Percentiles rank a stretch among this genome's conserved stretches.
These are phyloP conservation scores for Neotragus moschatus DNA, from an alignment of 2,113 vertebrate species.

Conservation along the genomic window DNA sequence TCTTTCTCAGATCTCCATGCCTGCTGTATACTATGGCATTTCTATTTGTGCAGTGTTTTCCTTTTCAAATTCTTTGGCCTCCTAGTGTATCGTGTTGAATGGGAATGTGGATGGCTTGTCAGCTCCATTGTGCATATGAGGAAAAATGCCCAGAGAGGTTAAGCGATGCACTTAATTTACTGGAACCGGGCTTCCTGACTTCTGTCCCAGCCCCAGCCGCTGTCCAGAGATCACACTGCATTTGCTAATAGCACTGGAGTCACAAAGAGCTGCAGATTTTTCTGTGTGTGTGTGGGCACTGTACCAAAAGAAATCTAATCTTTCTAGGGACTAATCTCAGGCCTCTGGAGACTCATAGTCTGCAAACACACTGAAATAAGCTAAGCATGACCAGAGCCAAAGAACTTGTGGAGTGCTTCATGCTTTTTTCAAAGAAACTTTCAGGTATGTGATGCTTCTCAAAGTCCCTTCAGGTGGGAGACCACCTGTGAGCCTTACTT, in stretches of 20 bases:
- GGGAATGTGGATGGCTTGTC: constrained; percentile 28
- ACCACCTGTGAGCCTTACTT: not conserved
- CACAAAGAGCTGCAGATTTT: not conserved
- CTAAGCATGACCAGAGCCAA: not conserved
- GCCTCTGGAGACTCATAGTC: not conserved
- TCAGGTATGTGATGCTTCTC: not conserved
- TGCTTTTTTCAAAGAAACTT: not conserved
- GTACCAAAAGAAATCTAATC: constrained; percentile 38
- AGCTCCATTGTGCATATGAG: not conserved
- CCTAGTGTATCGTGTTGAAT: not conserved
- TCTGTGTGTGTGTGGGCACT: not conserved
- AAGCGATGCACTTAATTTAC: not conserved
- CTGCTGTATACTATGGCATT: not conserved
- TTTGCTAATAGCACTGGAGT: constrained; percentile 1
- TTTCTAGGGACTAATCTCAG: not conserved
- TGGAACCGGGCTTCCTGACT: not conserved
- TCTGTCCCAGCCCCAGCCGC: not conserved
- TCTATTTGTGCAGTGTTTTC: not conserved
- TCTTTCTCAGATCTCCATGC: not conserved
- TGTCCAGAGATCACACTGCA: not conserved
- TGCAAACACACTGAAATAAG: not conserved
- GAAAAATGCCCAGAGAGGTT: not conserved
- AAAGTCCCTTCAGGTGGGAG: not conserved
- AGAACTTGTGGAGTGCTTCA: not conserved
- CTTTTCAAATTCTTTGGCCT: not conserved